Base-by-base conservation (phyloP, 2,888 invertebrate genomes). In the Pediacus dermestoides region DNA sequence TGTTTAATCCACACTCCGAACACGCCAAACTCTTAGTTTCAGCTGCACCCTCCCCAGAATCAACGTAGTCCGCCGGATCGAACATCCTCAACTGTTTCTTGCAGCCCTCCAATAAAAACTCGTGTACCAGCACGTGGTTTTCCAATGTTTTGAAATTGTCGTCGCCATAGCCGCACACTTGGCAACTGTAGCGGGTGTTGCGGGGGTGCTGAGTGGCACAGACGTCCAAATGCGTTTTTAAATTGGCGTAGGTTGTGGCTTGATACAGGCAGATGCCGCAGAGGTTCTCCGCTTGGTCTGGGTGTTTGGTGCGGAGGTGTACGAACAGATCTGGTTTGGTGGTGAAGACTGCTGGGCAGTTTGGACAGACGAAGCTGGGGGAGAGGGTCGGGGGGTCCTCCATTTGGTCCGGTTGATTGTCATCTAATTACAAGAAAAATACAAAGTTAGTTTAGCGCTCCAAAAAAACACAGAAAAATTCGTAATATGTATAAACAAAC, bases 181-280 rank as follows among this genome's bases (percentile, higher is more conserved):
- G 70, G 41, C 75, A 75, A 30, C 70, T 66, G 42, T 67, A 72
- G 52, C 69, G 66, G 11, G 68, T 62, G 15, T 55, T 47, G 6
- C 70, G 52, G 32, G 67, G 67, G 27, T 70, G 67, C 4, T 65
- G 67, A 13, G 68, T 66, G 3, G 70, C 69, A 50, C 75, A 75
- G 48, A 66, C 64, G 39, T 71, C 70, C 2, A 76, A 66, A 52
- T 78, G 78, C 44, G 66, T 67, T 30, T 69, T 61, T n/a, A 78
- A 60, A 46, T 72, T 71, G 1, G 62, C 58, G 44, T 71, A 70
- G 30, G 74, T 70, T 2, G 62, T 63, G 40, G 74, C 73, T 25
- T 76, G 71, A 51, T 74, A 70, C 25, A 76, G 57, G 51, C 78
- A 78, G 21, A 77, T 67, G 4, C 77, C 77, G 50, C 78, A 78